phyloP scores from a whole-genome alignment of 1,140 invertebrate species.

The Chironomus striatipennis region DNA sequence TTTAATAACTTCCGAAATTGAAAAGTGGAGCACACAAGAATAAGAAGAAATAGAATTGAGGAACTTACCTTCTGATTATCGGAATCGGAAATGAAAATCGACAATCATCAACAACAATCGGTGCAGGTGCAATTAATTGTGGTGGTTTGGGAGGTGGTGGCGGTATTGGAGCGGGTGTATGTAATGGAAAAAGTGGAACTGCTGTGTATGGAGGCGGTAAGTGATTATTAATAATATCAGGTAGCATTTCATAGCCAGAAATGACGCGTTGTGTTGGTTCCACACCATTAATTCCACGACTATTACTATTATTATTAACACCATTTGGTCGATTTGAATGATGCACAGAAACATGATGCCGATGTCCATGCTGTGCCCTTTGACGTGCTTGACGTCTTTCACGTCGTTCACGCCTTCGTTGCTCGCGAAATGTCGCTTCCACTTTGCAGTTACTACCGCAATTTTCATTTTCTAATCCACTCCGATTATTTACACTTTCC shows the following conservation, averaged over 20 bases:
- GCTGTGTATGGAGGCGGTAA: slow-evolving; percentile 20
- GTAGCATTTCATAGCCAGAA: slow-evolving; percentile 19
- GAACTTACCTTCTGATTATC: neutral
- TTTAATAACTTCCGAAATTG: no score
- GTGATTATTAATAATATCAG: slow-evolving; percentile 17
- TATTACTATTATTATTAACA: neutral
- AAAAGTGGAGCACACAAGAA: no score
- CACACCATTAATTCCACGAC: neutral
- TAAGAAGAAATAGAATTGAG: no score
- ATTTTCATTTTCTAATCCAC: slow-evolving; percentile 7
- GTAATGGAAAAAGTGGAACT: neutral
- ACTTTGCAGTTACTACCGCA: neutral
- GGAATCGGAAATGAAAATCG: slow-evolving; percentile 8
- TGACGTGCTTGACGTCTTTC: slow-evolving; percentile 1
- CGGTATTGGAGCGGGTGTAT: no score
- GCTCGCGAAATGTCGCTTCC: slow-evolving; percentile 2
- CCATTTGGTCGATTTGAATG: neutral
- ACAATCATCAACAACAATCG: slow-evolving; percentile 15
- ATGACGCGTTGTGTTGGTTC: neutral
- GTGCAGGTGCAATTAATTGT: neutral
- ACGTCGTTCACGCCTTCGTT: neutral
- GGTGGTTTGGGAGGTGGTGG: neutral
- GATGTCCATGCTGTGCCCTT: slow-evolving; percentile 4
- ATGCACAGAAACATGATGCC: neutral
- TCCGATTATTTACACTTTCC: neutral